Base-by-base conservation (phyloP, 2,113 vertebrate species). In the Baryphthengus martii region DNA sequence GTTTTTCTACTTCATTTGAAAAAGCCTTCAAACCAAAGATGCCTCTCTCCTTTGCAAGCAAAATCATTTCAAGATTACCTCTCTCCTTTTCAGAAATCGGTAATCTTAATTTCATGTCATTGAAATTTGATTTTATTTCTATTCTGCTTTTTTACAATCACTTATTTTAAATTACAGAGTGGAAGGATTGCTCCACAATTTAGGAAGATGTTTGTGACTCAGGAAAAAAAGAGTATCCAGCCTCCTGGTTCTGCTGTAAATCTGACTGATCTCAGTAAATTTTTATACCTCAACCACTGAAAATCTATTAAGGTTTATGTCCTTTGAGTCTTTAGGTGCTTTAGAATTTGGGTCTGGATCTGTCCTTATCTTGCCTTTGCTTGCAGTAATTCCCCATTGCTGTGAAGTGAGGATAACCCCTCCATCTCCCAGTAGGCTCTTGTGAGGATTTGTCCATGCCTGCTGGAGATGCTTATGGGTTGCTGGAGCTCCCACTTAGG, bases 21-120 rank as follows among this genome's bases (percentile, higher is more conserved):
- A 63, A 84, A 29, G 8, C 8, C 4, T 66, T 85, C 7, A 25
- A 49, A 11, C 28, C 47, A 19, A 91, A 89, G 50, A 33, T 23
- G 24, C 15, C 10, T 31, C 40, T 52, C 3, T 58, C 61, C 21
- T 82, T 85, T 52, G 13, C 17, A 50, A 90, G 42, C 18, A 53
- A 76, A 88, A 56, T 28, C 5, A 63, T 67, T 35, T 31, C 33
- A 40, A 55, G 58, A 15, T 68, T 63, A 0, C 56, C 50, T 25
- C 31, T 45, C 63, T 52, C 13, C 18, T 49, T 21, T 56, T 47
- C 68, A 45, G 75, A 39, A 70, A 74, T 55, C 31, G 42, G 25
- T 15, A 44, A 21, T 45, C 40, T 37, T 17, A 31, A 62, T 42
- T 81, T 78, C 25, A 17, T 0, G 0, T 40, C 42, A 16, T 7